phyloP scores from a whole-genome alignment of 2,113 vertebrate genomes.

The Amia ocellicauda region DNA sequence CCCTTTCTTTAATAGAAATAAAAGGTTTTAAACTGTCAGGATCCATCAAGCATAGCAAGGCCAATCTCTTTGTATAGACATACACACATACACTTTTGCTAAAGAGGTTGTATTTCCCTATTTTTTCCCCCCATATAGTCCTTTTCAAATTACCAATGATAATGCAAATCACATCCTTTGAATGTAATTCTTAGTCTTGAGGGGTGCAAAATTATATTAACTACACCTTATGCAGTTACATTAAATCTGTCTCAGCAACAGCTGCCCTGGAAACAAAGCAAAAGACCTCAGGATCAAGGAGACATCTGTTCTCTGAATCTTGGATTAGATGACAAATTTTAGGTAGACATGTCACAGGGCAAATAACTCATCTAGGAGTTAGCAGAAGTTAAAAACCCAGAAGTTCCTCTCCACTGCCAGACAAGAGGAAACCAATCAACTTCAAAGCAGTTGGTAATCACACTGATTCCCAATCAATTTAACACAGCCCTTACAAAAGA shows the following conservation, averaged over 20 bases:
- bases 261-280: constrained; percentile 44
- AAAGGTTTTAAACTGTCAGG: neutral
- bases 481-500: constrained; percentile 19
- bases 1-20: no score
- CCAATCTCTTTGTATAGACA: neutral
- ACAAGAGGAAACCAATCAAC: constrained; percentile 55
- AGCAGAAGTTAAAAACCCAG: constrained; percentile 37
- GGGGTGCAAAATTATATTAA: constrained; percentile 59
- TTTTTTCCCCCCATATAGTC: constrained; percentile 13
- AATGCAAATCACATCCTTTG: constrained; percentile 23
- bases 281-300: constrained; percentile 41
- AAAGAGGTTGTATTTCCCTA: constrained; percentile 26
- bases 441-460: constrained; percentile 40
- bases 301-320: constrained; percentile 64
- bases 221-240: constrained; percentile 53
- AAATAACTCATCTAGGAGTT: constrained; percentile 35
- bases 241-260: constrained; percentile 61
- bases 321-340: constrained; percentile 60
- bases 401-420: constrained; percentile 28
- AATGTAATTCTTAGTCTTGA: constrained; percentile 36
- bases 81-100: no score
- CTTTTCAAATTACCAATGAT: constrained; percentile 39
- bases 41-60: neutral
- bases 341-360: constrained; percentile 46
- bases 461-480: constrained; percentile 51